Conservation (phyloP, 92 coral and sea anemone species). For the Zoanthus sociatus region DNA sequence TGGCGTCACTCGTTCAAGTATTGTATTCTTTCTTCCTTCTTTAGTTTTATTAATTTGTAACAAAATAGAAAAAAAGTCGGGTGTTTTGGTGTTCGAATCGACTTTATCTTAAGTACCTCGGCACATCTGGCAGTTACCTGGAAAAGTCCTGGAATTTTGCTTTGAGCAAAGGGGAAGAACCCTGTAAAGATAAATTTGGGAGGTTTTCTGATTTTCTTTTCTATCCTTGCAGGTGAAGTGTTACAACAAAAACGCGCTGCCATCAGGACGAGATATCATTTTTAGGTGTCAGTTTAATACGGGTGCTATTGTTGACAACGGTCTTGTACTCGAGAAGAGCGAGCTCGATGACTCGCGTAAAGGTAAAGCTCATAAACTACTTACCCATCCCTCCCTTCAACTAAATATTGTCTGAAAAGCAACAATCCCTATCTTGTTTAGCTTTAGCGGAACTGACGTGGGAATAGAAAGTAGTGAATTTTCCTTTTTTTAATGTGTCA, state of each 20-base stretch:
- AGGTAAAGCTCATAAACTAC: constrained; percentile 57
- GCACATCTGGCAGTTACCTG: too few species aligned
- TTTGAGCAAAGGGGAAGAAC: not conserved
- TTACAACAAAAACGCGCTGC: constrained; percentile 90
- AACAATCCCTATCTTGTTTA: not conserved
- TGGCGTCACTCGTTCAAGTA: too few species aligned
- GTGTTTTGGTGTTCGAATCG: too few species aligned
- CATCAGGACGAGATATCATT: constrained; percentile 94
- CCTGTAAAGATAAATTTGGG: not conserved
- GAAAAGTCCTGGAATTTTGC: not conserved
- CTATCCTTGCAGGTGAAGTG: constrained; percentile 78
- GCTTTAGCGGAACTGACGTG: not conserved
- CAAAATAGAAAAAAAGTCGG: too few species aligned
- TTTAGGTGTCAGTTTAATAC: constrained; percentile 97
- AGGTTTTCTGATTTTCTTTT: not conserved
- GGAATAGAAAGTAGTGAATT: not conserved
- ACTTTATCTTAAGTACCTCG: too few species aligned
- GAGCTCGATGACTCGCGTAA: constrained; percentile 90
- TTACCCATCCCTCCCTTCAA: too few species aligned
- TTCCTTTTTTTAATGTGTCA: too few species aligned
- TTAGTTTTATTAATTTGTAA: too few species aligned
- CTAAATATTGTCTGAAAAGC: too few species aligned
- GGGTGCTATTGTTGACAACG: constrained; percentile 83
- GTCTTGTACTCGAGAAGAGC: constrained; percentile 83
- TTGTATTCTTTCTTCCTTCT: too few species aligned